Evolutionary conservation across 2,797 vertebrate species (phyloP).

Genomic region (Macropodus opercularis): DNA sequence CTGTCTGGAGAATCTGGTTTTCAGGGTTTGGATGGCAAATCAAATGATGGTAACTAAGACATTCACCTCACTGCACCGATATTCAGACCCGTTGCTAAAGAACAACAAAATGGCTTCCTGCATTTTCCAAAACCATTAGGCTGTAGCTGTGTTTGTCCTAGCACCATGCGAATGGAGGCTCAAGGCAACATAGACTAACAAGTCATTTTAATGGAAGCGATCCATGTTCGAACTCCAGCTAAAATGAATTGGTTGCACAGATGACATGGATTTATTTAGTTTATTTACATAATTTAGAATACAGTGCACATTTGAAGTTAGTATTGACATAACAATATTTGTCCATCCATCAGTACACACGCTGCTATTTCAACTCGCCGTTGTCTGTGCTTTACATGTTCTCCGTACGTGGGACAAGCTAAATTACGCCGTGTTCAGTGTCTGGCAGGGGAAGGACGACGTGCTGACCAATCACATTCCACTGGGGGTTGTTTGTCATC

Average conservation of each 20-base stretch:
- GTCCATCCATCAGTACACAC: background rate
- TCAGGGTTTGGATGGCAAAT: background rate
- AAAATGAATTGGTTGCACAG: background rate
- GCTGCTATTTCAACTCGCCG: background rate
- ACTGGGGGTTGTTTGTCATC: background rate
- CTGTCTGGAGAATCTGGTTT: background rate
- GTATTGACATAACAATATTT: background rate
- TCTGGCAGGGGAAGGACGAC: background rate
- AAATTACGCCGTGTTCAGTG: conserved; percentile 6
- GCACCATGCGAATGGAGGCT: background rate
- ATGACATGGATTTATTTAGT: background rate
- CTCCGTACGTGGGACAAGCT: background rate
- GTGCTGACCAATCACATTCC: background rate
- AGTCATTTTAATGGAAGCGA: background rate
- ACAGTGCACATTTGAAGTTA: too few relatives aligned
- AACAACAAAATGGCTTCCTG: background rate
- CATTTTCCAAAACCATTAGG: background rate
- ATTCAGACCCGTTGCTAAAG: background rate
- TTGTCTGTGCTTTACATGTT: background rate
- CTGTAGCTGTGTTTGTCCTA: background rate
- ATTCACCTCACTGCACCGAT: conserved; percentile 14
- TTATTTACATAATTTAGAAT: too few relatives aligned
- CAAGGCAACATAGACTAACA: too few relatives aligned
- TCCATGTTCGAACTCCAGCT: background rate
- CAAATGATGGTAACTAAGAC: background rate